A percentile compares a stretch with the other conserved stretches of the same genome.
Conservation (phyloP, 2,113 vertebrate genomes). For the Riparia riparia region DNA sequence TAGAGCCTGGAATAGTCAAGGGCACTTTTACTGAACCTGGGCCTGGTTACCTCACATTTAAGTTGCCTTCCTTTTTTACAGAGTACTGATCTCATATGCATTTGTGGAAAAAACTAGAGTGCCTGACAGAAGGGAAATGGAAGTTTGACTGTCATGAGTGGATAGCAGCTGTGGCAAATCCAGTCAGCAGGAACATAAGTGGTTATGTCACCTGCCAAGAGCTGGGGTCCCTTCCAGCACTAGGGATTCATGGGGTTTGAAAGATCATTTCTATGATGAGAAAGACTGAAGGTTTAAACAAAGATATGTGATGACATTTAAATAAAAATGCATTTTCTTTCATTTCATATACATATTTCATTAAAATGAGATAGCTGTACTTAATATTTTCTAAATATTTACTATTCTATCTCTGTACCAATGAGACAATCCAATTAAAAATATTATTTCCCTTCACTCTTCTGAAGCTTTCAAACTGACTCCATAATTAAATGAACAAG, state of each 20-base stretch:
- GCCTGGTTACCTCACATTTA: neutral
- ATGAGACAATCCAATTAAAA: constrained; percentile 15
- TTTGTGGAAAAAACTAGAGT: neutral
- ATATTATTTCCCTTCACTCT: neutral
- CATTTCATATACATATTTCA: neutral
- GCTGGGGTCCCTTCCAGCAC: neutral
- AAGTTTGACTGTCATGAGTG: neutral
- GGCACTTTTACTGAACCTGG: neutral
- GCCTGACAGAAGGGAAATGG: neutral
- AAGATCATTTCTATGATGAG: neutral
- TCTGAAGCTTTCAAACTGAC: neutral
- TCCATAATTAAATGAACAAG: neutral
- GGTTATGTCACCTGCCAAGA: neutral
- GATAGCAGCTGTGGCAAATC: neutral
- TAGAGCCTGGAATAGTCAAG: neutral
- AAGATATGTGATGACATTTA: constrained; percentile 1
- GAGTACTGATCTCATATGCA: neutral
- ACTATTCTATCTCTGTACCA: neutral
- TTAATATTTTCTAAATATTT: neutral
- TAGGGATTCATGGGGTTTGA: neutral
- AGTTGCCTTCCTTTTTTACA: neutral
- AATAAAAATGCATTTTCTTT: neutral
- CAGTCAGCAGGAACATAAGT: neutral
- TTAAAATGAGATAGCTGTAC: neutral
- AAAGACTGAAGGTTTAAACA: neutral